Evolutionary conservation across 2,797 vertebrate species (phyloP), one percentile per base, ranked within the genome.

Genomic region (Botia almorhae): DNA sequence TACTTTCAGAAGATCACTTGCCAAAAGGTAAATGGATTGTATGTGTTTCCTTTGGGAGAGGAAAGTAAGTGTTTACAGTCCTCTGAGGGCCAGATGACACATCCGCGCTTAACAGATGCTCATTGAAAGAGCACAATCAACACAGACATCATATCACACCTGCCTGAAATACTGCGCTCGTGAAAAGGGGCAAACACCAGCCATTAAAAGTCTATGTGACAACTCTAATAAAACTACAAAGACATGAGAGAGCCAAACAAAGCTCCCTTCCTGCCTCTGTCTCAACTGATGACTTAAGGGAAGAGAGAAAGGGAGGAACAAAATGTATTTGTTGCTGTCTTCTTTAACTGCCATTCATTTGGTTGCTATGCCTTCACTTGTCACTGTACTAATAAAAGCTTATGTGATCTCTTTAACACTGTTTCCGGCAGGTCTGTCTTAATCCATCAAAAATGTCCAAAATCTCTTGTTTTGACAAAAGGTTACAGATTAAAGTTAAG

Each of bases 201-300:
- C 79, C 69, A 82, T 84, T 84, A 87, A 83, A 81, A 46, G 61
- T 58, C 82, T 85, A 87, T n/a, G 82, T 85, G 77, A 84, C 81
- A 85, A 84, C 84, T 83, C 85, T 81, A 85, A 84, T 84, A 83
- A 84, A 85, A 79, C 84, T 81, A 81, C 86, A 85, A 85, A 87
- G 82, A 81, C 84, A 84, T 83, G 80, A 85, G 85, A 87, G 84
- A 68, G 80, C 33, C 23, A 74, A 80, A 13, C 61, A 63, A 82
- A 69, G 69, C 74, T 86, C 83, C 75, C 85, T 86, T 86, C 85
- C 85, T 86, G 80, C 77, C 73, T 81, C 74, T 78, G 83, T 81
- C 76, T 72, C 17, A 55, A 3, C 36, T 73, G 48, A 55, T 10
- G 65, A 29, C 65, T 51, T 17, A 60, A 13, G 16, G 29, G 65